Evolutionary conservation across 2,888 invertebrate genomes (phyloP).

Genomic region (Heteromyza rotundicornis): DNA sequence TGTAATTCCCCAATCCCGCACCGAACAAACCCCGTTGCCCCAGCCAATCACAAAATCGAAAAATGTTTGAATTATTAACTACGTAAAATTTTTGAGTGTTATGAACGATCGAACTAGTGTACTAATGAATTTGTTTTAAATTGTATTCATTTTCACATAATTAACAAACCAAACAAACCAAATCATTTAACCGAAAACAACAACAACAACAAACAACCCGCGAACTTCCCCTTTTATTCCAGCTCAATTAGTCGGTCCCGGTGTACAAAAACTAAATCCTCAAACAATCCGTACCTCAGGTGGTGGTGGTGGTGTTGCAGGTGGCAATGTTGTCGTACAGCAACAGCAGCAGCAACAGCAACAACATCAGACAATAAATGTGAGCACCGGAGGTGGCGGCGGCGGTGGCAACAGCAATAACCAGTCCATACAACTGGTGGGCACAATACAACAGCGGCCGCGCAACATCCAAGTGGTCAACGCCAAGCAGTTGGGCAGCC

Average conservation of each 20-base stretch:
- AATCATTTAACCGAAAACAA: constrained; percentile 49
- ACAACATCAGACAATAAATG: constrained; percentile 33
- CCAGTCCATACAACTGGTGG: constrained; percentile 52
- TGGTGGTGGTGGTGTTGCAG: constrained; percentile 41
- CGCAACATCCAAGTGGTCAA: constrained; percentile 61
- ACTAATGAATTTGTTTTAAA: too few relatives aligned
- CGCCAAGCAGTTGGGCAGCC: constrained; percentile 53
- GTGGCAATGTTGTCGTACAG: constrained; percentile 37
- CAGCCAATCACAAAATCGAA: too few relatives aligned
- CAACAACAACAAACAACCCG: constrained; percentile 44
- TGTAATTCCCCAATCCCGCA: neutral
- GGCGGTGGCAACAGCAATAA: constrained; percentile 28
- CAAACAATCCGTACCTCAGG: constrained; percentile 60
- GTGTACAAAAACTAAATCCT: constrained; percentile 68
- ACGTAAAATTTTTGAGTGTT: too few relatives aligned
- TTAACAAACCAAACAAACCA: constrained; percentile 27
- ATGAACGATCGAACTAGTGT: too few relatives aligned
- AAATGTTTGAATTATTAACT: too few relatives aligned
- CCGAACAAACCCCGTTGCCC: neutral
- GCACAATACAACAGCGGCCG: constrained; percentile 56
- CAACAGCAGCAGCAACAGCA: constrained; percentile 29
- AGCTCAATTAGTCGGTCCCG: constrained; percentile 70
- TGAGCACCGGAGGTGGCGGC: constrained; percentile 23
- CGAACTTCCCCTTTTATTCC: constrained; percentile 51
- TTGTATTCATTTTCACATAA: constrained; percentile 16